Percentiles rank a stretch among this genome's conserved stretches.
phyloP scores from a whole-genome alignment of 2,888 invertebrate species.

The Eupithecia dodoneata region DNA sequence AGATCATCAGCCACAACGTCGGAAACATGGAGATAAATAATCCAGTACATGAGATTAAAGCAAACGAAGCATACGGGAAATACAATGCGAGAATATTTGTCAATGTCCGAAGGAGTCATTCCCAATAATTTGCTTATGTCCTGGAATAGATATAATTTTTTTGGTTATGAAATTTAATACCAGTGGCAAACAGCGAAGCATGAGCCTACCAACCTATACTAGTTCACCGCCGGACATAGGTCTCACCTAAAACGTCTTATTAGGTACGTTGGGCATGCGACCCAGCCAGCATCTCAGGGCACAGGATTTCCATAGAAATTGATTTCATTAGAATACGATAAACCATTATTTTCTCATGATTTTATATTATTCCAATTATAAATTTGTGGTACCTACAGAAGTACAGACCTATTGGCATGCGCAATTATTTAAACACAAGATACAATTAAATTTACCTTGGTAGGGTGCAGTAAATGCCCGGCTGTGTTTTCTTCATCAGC shows the following conservation, averaged over 20 bases:
- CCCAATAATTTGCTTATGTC: constrained; percentile 96
- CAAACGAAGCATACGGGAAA: constrained; percentile 99
- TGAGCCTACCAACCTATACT: not conserved
- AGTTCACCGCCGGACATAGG: not conserved
- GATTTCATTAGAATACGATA: not conserved
- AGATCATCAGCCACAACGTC: constrained; percentile 97
- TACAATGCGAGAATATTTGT: constrained; percentile 99
- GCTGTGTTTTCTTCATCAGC: constrained; percentile 86
- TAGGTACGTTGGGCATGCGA: not conserved
- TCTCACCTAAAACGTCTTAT: not conserved
- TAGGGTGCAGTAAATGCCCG: constrained; percentile 92
- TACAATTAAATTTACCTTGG: constrained; percentile 83
- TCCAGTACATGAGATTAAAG: constrained; percentile 99
- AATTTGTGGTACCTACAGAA: not conserved
- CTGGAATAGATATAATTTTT: constrained; percentile 61
- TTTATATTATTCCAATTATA: not conserved
- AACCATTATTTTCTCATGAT: not conserved
- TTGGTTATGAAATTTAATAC: not conserved
- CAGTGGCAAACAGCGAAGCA: not conserved
- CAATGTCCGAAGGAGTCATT: constrained; percentile 98
- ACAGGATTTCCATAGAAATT: not conserved
- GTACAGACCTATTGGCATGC: not conserved
- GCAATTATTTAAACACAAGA: not conserved
- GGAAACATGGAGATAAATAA: constrained; percentile 97
- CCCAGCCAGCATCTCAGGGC: not conserved